phyloP scores from a whole-genome alignment of 1,140 invertebrate species.

The Aphelinus certus region DNA sequence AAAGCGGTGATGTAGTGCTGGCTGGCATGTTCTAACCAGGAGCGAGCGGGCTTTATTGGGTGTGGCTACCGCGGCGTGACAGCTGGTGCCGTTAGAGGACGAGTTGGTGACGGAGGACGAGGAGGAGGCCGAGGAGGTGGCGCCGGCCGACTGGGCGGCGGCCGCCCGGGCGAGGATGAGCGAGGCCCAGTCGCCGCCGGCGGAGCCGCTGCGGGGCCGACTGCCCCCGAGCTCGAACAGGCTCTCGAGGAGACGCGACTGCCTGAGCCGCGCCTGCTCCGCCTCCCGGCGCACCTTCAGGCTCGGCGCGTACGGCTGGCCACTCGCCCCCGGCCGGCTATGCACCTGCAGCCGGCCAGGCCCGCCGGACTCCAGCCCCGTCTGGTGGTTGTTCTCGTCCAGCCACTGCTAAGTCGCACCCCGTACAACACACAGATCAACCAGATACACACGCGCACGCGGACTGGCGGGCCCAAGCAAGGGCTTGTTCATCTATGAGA shows the following conservation, averaged over 20 bases:
- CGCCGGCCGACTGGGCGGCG: constrained; percentile 20
- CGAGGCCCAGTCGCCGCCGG: constrained; percentile 24
- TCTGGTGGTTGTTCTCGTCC: constrained; percentile 55
- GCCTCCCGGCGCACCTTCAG: constrained; percentile 41
- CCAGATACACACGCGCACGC: constrained; percentile 48
- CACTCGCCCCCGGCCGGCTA: constrained; percentile 5
- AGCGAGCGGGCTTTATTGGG: constrained; percentile 49
- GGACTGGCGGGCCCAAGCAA: constrained; percentile 1
- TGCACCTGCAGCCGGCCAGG: background rate
- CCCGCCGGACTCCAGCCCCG: background rate
- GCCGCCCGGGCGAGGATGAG: constrained; percentile 28
- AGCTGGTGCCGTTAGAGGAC: constrained; percentile 46
- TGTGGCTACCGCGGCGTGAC: constrained; percentile 60
- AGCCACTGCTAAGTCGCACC: constrained; percentile 53
- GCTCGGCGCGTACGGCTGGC: background rate
- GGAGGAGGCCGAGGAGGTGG: constrained; percentile 45
- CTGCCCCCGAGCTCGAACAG: constrained; percentile 28
- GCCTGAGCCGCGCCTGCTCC: constrained; percentile 29
- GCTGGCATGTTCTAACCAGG: constrained; percentile 31
- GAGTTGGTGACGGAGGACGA: constrained; percentile 39
- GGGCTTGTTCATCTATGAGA: too few relatives aligned
- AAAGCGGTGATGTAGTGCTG: background rate
- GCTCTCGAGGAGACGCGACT: constrained; percentile 33
- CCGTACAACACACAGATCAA: constrained; percentile 43
- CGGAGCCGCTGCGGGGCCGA: constrained; percentile 37